Percentiles rank a stretch among this genome's conserved stretches.
Evolutionary conservation across 2,888 invertebrate genomes (phyloP).

Genomic region (Eustalomyia histrio): DNA sequence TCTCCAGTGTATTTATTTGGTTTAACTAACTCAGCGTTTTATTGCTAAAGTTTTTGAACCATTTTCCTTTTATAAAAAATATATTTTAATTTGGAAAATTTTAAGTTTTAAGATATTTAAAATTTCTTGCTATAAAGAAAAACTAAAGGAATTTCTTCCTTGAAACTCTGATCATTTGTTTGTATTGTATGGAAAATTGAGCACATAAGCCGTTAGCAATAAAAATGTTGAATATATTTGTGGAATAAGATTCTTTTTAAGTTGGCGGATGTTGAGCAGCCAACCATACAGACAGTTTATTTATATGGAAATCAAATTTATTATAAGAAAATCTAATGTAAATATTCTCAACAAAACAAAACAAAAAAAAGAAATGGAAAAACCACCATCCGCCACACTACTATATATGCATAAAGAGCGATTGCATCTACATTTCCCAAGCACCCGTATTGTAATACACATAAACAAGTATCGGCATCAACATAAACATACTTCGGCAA

Average conservation of each 20-base stretch:
- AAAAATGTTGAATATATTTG: slow-evolving; percentile 32
- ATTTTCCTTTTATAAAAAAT: too few species aligned
- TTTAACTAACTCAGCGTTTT: too few species aligned
- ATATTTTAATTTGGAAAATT: too few species aligned
- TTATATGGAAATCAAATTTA: slow-evolving; percentile 65
- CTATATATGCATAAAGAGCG: neutral
- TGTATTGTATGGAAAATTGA: slow-evolving; percentile 58
- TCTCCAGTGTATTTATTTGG: too few species aligned
- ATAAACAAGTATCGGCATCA: slow-evolving; percentile 49
- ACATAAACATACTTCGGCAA: slow-evolving; percentile 38
- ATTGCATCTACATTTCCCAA: slow-evolving; percentile 11
- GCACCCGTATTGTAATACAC: slow-evolving; percentile 28
- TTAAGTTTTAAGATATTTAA: too few species aligned
- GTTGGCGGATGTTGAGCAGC: slow-evolving; percentile 66
- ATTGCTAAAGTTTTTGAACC: too few species aligned
- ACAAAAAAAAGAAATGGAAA: neutral
- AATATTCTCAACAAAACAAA: slow-evolving; percentile 35
- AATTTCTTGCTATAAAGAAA: too few species aligned
- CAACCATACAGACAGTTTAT: slow-evolving; percentile 62
- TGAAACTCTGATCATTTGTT: slow-evolving; percentile 34
- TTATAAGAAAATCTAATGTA: slow-evolving; percentile 60
- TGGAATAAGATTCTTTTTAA: slow-evolving; percentile 51
- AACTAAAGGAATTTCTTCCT: neutral
- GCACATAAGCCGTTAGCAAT: slow-evolving; percentile 59
- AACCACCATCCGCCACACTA: slow-evolving; percentile 21